These are phyloP conservation scores for Seriola dumerili DNA, from an alignment of 2,113 vertebrate species.

Conservation along the genomic window DNA sequence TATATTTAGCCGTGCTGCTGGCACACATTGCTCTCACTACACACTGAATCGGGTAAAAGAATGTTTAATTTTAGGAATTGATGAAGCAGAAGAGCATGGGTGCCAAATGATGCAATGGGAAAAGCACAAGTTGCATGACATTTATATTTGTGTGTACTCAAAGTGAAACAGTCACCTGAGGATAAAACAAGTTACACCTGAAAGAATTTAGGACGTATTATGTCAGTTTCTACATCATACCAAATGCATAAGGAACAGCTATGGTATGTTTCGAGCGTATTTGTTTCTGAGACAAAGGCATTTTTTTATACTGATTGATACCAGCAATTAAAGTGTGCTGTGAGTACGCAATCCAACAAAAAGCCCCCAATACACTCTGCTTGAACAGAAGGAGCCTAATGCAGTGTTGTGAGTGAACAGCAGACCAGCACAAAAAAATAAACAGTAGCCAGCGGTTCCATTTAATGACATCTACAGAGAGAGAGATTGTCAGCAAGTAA, in stretches of 20 bases:
- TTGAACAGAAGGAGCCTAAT: background rate
- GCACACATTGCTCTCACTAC: conserved; percentile 18
- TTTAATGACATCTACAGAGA: background rate
- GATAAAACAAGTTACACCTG: background rate
- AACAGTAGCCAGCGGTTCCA: background rate
- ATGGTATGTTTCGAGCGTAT: background rate
- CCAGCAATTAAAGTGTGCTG: background rate
- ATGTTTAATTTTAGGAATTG: conserved; percentile 57
- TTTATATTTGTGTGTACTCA: conserved; percentile 11
- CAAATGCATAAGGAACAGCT: conserved; percentile 6
- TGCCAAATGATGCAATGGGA: conserved; percentile 49
- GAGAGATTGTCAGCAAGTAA: background rate
- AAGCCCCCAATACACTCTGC: background rate
- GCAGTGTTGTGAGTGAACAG: background rate
- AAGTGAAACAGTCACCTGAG: conserved; percentile 5
- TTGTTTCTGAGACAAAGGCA: background rate
- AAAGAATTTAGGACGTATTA: background rate
- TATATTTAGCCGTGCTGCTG: conserved; percentile 63
- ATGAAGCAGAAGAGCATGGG: conserved; percentile 40
- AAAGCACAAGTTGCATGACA: conserved; percentile 37
- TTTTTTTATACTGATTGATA: background rate
- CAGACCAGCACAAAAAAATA: background rate
- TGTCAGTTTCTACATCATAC: conserved; percentile 8
- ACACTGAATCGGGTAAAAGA: conserved; percentile 63
- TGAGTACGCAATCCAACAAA: background rate